Percentiles rank a stretch among this genome's conserved stretches.
phyloP scores from a whole-genome alignment of 1,140 invertebrate genomes.

The Phenacoccus solenopsis region DNA sequence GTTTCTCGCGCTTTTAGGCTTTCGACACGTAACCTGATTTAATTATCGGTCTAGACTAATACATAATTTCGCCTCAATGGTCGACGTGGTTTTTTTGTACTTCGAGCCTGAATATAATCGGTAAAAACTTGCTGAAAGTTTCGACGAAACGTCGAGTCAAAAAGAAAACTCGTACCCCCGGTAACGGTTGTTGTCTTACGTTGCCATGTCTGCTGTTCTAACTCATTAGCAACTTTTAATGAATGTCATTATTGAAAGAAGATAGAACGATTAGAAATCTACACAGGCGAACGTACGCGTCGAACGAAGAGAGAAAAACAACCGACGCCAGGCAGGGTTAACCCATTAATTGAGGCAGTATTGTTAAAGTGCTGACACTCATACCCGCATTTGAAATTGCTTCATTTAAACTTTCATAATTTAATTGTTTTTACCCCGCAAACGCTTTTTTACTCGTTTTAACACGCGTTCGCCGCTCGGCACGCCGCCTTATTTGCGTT shows the following conservation, averaged over 20 bases:
- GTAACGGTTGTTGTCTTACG: slow-evolving; percentile 5
- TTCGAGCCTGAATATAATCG: neutral
- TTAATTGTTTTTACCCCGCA: slow-evolving; percentile 4
- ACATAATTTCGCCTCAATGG: neutral
- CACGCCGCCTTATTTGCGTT: too few species aligned
- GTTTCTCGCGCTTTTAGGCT: too few species aligned
- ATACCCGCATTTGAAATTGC: slow-evolving; percentile 16
- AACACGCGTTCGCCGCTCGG: too few species aligned
- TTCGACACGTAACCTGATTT: too few species aligned
- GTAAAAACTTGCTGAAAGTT: neutral
- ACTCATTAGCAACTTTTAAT: slow-evolving; percentile 17
- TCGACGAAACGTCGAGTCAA: neutral
- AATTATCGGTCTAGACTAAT: neutral
- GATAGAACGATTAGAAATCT: neutral
- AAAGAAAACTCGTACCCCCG: too few species aligned
- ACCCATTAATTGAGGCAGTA: slow-evolving; percentile 7
- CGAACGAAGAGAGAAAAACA: neutral
- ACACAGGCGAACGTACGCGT: neutral
- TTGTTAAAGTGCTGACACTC: slow-evolving; percentile 17
- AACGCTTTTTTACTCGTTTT: neutral
- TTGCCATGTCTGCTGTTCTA: slow-evolving; percentile 4
- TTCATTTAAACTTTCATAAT: slow-evolving; percentile 18
- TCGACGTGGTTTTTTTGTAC: neutral
- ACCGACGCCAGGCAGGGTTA: neutral
- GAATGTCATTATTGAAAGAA: slow-evolving; percentile 13